phyloP scores from a whole-genome alignment of 2,797 vertebrate species.

The Diplodus puntazzo region DNA sequence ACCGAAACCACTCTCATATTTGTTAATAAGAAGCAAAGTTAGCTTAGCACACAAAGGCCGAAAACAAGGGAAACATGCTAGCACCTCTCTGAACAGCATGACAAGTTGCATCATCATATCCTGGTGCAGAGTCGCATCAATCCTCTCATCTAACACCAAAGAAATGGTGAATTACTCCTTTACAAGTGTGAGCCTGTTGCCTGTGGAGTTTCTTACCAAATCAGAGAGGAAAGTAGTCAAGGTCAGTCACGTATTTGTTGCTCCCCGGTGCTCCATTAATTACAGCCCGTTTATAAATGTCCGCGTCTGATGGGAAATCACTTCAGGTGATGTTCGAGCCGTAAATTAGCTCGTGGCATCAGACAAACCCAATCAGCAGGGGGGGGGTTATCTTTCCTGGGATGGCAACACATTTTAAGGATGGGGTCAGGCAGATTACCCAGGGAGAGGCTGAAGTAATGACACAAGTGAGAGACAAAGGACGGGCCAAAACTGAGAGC shows the following conservation, averaged over 20 bases:
- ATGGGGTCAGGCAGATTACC: slow-evolving; percentile 48
- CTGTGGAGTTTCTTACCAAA: slow-evolving; percentile 10
- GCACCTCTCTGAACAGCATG: neutral
- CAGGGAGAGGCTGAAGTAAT: slow-evolving; percentile 47
- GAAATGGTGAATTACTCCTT: neutral
- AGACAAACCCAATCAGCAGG: slow-evolving; percentile 50
- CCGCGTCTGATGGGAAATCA: slow-evolving; percentile 71
- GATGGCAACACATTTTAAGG: slow-evolving; percentile 40
- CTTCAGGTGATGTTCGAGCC: slow-evolving; percentile 71
- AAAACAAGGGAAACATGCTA: neutral
- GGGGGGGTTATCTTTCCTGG: slow-evolving; percentile 28
- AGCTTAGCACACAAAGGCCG: neutral
- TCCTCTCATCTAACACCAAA: neutral
- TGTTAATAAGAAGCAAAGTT: neutral
- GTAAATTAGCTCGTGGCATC: slow-evolving; percentile 67
- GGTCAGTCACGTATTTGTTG: slow-evolving; percentile 71
- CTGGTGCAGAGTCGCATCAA: neutral
- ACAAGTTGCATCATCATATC: neutral
- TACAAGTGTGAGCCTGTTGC: slow-evolving; percentile 28
- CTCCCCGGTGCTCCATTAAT: slow-evolving; percentile 69
- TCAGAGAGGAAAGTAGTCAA: slow-evolving; percentile 40
- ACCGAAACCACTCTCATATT: neutral
- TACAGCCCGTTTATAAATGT: slow-evolving; percentile 63
- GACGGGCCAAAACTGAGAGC: slow-evolving; percentile 6
- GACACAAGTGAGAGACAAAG: slow-evolving; percentile 56